Base-by-base conservation (phyloP, 2,888 invertebrate genomes). In the Priocnemis perturbator region DNA sequence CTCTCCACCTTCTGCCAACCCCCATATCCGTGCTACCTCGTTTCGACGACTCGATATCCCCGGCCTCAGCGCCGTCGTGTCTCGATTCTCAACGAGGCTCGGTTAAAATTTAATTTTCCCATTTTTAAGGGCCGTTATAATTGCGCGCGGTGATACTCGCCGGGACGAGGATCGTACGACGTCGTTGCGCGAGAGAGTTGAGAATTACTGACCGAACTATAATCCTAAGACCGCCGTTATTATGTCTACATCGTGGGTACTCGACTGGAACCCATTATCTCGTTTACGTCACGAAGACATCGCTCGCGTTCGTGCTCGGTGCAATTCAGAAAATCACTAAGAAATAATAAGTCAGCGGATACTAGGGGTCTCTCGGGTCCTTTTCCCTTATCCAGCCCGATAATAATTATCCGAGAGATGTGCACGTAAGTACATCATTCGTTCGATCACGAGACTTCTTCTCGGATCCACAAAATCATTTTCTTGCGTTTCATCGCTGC, bases 241-340 rank as follows among this genome's bases (percentile, higher is more conserved):
- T 85, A 85, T 82, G 83, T 85, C 83, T 83, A 83, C 83, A 85
- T 87, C 85, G 81, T 85, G 83, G 81, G 82, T 83, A 83, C 78
- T 71, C 83, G 81, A 83, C 77, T 78, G 76, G 77, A 73, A 76
- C 76, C 79, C 79, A 87, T 87, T 87, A 87, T 86, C 85, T 87
- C 85, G 85, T 87, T 87, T 86, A 83, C 85, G 83, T 86, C 87
- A 85, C 85, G 86, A 85, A 83, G 84, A 87, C 83, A 78, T 81
- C 78, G 79, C 77, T 76, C 76, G 69, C 72, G 72, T 77, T 78
- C 73, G 79, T 80, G 78, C 75, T 74, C 74, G 73, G 76, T 77
- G 86, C 83, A 86, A 86, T 87, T 86, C 83, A 85, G 85, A 87
- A 87, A 86, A 87, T 87, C 87, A 86, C 86, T 86, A 81, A 85